Evolutionary conservation across 2,888 invertebrate genomes (phyloP).

Genomic region (Oligia fasciuncula): DNA sequence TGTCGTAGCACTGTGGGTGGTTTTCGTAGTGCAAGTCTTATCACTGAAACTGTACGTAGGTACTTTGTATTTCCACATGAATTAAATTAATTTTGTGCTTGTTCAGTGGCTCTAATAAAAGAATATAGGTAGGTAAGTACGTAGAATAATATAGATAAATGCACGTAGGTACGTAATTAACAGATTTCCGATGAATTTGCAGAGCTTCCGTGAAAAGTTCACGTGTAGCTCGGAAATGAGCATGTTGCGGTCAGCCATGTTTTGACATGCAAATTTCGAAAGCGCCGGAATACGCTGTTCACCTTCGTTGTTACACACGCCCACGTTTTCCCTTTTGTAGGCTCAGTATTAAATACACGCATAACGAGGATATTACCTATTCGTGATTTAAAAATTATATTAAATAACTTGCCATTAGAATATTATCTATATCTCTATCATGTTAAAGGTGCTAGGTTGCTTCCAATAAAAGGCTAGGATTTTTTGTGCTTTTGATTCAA

Average conservation of each 20-base stretch:
- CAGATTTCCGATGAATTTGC: conserved; percentile 62
- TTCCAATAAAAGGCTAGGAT: neutral
- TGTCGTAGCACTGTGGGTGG: neutral
- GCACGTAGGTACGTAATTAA: conserved; percentile 43
- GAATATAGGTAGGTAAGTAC: neutral
- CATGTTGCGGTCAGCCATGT: conserved; percentile 80
- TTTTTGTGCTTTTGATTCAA: conserved; percentile 17
- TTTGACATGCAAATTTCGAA: conserved; percentile 83
- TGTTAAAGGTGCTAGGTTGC: neutral
- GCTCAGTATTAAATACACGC: conserved; percentile 26
- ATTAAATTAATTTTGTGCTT: neutral
- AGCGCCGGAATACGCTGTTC: conserved; percentile 54
- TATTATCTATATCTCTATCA: neutral
- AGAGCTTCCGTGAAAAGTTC: conserved; percentile 74
- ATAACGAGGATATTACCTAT: conserved; percentile 8
- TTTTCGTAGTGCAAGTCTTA: neutral
- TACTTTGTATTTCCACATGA: neutral
- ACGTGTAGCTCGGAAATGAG: conserved; percentile 79
- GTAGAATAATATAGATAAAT: neutral
- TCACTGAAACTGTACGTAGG: neutral
- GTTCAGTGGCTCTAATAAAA: conserved; percentile 2
- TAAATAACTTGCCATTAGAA: neutral
- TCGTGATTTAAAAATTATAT: neutral
- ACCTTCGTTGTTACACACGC: conserved; percentile 56
- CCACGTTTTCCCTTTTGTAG: conserved; percentile 33